These are phyloP conservation scores for Ennomos quercinarius DNA, from an alignment of 2,888 invertebrate genomes.

Conservation along the genomic window DNA sequence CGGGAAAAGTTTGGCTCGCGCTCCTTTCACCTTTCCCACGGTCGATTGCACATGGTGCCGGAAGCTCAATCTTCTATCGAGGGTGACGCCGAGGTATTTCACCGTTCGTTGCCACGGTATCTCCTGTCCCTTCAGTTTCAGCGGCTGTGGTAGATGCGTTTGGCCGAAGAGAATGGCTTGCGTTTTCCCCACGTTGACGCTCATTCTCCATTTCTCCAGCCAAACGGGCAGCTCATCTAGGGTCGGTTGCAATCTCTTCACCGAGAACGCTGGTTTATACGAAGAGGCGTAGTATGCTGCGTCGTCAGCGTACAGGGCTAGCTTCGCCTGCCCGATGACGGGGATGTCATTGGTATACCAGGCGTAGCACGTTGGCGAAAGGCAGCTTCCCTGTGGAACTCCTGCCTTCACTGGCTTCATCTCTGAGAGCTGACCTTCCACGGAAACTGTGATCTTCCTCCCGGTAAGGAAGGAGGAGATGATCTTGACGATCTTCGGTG, in stretches of 20 bases:
- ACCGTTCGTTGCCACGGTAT: slow-evolving; percentile 2
- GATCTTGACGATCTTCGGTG: slow-evolving; percentile 25
- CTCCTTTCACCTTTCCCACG: slow-evolving; percentile 3
- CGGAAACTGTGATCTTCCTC: background rate
- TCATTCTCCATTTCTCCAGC: slow-evolving; percentile 12
- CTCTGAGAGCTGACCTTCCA: background rate
- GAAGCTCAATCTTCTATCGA: slow-evolving; percentile 5
- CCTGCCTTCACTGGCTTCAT: background rate
- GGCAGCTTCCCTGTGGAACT: slow-evolving; percentile 21
- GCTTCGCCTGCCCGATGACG: slow-evolving; percentile 9
- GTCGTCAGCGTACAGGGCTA: slow-evolving; percentile 40
- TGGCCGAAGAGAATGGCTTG: slow-evolving; percentile 3
- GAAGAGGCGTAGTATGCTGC: slow-evolving; percentile 16
- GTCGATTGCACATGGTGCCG: background rate
- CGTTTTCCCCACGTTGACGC: slow-evolving; percentile 3
- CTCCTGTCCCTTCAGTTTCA: slow-evolving; percentile 2
- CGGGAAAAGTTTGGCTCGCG: background rate
- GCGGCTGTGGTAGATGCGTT: background rate
- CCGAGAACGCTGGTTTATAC: slow-evolving; percentile 1
- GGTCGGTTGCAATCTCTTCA: slow-evolving; percentile 7
- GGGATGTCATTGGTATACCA: slow-evolving; percentile 37
- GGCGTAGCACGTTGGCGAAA: slow-evolving; percentile 36
- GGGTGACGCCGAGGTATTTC: slow-evolving; percentile 8
- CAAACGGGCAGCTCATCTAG: slow-evolving; percentile 13
- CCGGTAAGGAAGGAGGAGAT: slow-evolving; percentile 35